Conservation (phyloP, 2,888 invertebrate genomes). For the Ormyrus thymus region DNA sequence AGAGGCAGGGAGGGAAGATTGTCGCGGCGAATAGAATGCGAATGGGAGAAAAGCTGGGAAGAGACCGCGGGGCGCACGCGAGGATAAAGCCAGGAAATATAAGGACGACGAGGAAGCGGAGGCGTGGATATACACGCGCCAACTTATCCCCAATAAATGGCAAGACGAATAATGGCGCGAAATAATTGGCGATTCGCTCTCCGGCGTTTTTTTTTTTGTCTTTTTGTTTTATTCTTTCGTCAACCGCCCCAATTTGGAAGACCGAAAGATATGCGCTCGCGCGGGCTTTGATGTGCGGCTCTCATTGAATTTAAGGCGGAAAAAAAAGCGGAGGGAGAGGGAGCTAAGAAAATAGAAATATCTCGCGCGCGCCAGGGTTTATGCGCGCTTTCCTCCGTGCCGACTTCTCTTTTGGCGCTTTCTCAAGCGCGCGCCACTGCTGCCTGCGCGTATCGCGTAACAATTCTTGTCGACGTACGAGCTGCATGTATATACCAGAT, state of each 20-base stretch:
- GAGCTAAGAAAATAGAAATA: no score
- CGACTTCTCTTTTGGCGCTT: conserved; percentile 27
- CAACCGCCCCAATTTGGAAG: no score
- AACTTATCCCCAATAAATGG: conserved; percentile 1
- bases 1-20: conserved; percentile 25
- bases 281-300: no score
- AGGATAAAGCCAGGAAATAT: conserved; percentile 49
- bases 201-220: no score
- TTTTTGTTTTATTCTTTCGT: no score
- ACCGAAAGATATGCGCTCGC: no score
- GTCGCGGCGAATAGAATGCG: conserved; percentile 47
- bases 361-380: background rate
- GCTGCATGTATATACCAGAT: background rate
- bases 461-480: conserved; percentile 32
- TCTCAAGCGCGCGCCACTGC: conserved; percentile 18
- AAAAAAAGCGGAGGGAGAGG: no score
- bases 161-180: conserved; percentile 41
- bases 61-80: conserved; percentile 4
- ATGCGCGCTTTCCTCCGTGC: conserved; percentile 22
- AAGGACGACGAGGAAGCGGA: conserved; percentile 32
- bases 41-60: conserved; percentile 47
- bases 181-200: conserved; percentile 48
- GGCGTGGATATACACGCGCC: conserved; percentile 18
- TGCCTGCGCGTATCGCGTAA: conserved; percentile 30
- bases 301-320: no score